These are phyloP conservation scores for Pseudococcus viburni DNA, from an alignment of 2,888 invertebrate genomes.

Conservation along the genomic window DNA sequence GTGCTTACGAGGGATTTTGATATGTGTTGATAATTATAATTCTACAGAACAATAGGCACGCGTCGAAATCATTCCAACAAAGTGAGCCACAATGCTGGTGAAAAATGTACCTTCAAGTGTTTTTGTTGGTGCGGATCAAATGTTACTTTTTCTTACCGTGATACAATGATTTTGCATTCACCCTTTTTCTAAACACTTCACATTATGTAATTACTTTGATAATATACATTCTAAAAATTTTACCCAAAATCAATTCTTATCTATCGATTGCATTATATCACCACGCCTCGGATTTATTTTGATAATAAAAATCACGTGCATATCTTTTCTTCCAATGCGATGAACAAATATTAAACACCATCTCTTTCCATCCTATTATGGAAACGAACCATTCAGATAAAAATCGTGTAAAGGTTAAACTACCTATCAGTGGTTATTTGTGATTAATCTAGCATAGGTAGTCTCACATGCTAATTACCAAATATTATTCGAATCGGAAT, in stretches of 20 bases:
- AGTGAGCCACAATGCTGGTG: too few species aligned
- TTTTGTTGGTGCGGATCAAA: not conserved
- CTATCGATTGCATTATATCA: not conserved
- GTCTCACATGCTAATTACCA: not conserved
- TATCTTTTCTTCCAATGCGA: not conserved
- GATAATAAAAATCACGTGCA: slow-evolving; percentile 7
- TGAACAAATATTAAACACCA: not conserved
- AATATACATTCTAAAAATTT: too few species aligned
- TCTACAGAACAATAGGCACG: too few species aligned
- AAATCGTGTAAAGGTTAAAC: slow-evolving; percentile 12
- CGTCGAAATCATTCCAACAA: too few species aligned
- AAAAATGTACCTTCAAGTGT: too few species aligned
- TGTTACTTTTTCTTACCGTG: not conserved
- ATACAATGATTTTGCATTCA: too few species aligned
- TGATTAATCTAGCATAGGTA: slow-evolving; percentile 15
- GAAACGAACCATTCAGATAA: not conserved
- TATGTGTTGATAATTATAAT: too few species aligned
- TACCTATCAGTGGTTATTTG: not conserved
- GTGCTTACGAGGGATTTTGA: too few species aligned
- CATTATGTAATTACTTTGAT: too few species aligned
- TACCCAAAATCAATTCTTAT: not conserved
- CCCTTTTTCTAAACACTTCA: too few species aligned
- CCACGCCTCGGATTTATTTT: not conserved
- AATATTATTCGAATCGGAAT: not conserved
- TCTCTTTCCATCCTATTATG: not conserved